phyloP scores from a whole-genome alignment of 1,140 invertebrate species.

The Chelonus insularis region DNA sequence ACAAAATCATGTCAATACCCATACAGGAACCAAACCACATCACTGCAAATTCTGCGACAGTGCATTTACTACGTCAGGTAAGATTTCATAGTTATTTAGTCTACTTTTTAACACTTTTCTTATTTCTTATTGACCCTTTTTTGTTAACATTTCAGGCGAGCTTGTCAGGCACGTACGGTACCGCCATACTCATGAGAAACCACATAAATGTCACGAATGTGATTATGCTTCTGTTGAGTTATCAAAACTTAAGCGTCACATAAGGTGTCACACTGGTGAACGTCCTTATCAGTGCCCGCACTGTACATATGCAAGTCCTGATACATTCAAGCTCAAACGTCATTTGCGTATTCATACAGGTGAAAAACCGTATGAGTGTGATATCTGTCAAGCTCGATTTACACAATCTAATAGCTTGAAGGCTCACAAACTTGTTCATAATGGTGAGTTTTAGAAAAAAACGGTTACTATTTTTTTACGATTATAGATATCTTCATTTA shows the following conservation, averaged over 20 bases:
- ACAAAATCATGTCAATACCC: slow-evolving; percentile 95
- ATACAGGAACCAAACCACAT: slow-evolving; percentile 94
- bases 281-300: slow-evolving; percentile 89
- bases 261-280: slow-evolving; percentile 90
- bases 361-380: slow-evolving; percentile 92
- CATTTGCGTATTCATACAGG: slow-evolving; percentile 95
- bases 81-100: too few relatives aligned
- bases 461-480: too few relatives aligned
- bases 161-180: slow-evolving; percentile 90
- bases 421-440: slow-evolving; percentile 92
- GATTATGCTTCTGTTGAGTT: slow-evolving; percentile 94
- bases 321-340: slow-evolving; percentile 95
- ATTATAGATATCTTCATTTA: too few relatives aligned
- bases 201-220: slow-evolving; percentile 92
- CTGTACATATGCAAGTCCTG: slow-evolving; percentile 96
- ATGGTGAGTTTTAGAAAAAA: slow-evolving; percentile 65
- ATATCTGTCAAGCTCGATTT: slow-evolving; percentile 87
- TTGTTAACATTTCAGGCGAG: slow-evolving; percentile 68
- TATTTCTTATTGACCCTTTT: too few relatives aligned
- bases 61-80: slow-evolving; percentile 91
- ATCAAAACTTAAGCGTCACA: slow-evolving; percentile 90
- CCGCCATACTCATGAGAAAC: slow-evolving; percentile 92
- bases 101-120: too few relatives aligned
- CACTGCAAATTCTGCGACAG: slow-evolving; percentile 91
- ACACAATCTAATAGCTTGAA: slow-evolving; percentile 96